Base-by-base conservation (phyloP, 2,888 invertebrate species). In the Ashinkailepas kermadecensis region DNA sequence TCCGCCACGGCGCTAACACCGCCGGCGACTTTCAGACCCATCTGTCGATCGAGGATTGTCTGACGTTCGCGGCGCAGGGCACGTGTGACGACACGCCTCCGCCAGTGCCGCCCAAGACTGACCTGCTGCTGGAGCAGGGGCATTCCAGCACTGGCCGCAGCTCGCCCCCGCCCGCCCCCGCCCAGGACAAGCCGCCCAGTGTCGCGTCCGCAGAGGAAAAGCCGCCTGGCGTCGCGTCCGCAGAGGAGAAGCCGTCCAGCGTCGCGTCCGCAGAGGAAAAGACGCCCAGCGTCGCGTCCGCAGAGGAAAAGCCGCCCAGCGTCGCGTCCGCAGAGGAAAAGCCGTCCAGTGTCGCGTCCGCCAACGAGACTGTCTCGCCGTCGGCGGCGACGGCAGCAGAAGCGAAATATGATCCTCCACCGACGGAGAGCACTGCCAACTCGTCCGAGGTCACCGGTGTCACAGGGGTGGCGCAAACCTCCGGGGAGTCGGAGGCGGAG, bases 191-290 rank as follows among this genome's bases (percentile, higher is more conserved):
- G 62, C 13, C 13, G 15, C 57, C 70, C n/a, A 80, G 80, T 9
- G 80, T 11, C 10, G 15, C 80, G n/a, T 58, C 80, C 12, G 25
- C 80, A 39, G 82, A 58, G 74, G 4, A 56, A 58, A 74, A 82
- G 56, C 58, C n/a, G 18, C 23, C 56, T 1, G 1, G 15, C 62
- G 13, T 18, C 18, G 62, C 13, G 18, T 15, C 62, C 18, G 62
- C 62, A 7, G 15, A 15, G 62, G 18, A 15, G 3, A 18, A 62
- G 62, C 62, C 62, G 62, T 8, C 62, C 62, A 18, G 18, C 15
- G 67, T n/a, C 64, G 64, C 18, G 21, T 11, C 23, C 11, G 11
- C 67, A 12, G 67, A 67, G 67, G 23, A 11, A 10, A 12, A 23
- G 25, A 23, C 67, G 8, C 12, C 25, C 23, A 21, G n/a, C 12